Base-by-base conservation (phyloP, 2,797 vertebrate species). In the Acropternis orthonyx region DNA sequence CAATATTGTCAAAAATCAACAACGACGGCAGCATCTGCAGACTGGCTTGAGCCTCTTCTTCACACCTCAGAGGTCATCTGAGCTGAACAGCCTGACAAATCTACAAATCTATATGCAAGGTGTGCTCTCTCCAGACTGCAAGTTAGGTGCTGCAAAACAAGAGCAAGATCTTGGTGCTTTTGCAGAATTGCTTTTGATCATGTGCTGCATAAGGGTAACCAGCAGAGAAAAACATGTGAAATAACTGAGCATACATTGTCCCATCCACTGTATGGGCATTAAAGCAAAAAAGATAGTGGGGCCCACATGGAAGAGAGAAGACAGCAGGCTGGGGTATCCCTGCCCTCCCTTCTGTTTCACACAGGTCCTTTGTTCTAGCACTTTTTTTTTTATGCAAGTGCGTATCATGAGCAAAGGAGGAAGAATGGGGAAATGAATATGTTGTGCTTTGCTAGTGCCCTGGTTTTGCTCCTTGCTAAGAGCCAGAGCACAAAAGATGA, bases 161-260 rank as follows among this genome's bases (percentile, higher is more conserved):
- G 63, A 89, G 68, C 43, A 55, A 73, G 84, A 48, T 84, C 59
- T 66, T 3, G 1, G 28, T 30, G 63, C 32, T 79, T 69, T 73
- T 15, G 34, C 54, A 81, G 72, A 62, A 84, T 51, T 62, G 73
- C 27, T 85, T 92, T 79, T 69, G 62, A 43, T 93, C 66, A 72
- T 0, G 0, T 1, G 1, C 26, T 6, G 0, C 69, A 27, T 6
- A 15, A n/a, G 44, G 65, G 67, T 10, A 39, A 34, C 55, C 37
- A n/a, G 36, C 32, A 54, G 62, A 44, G 54, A 56, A 76, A 73
- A 65, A 20, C 28, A 5, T 3, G 23, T 37, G 56, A 67, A 89
- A 89, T 62, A 67, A 59, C 5, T 8, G 46, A 84, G 51, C 41
- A 2, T 58, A 6, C 17, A 36, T 39, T 48, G 26, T 41, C 59